Conservation (phyloP, 1,140 invertebrate genomes). For the Neodiprion virginianus region DNA sequence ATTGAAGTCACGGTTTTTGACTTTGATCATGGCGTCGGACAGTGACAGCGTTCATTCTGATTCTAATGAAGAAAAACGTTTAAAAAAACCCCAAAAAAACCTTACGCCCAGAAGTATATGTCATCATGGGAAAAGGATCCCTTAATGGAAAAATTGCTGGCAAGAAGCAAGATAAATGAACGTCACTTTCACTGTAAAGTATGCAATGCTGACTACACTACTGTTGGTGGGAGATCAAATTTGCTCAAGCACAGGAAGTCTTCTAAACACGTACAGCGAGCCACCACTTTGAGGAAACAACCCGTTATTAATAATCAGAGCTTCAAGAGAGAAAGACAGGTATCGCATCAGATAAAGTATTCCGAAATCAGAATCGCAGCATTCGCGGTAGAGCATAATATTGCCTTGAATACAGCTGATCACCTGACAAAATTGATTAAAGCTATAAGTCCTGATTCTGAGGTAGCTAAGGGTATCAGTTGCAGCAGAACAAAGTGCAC, state of each 20-base stretch:
- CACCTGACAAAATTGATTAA: constrained; percentile 24
- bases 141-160: not conserved
- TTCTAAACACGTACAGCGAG: not conserved
- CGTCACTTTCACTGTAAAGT: not conserved
- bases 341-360: constrained; percentile 9
- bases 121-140: not conserved
- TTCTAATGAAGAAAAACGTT: no score
- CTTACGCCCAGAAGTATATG: not conserved
- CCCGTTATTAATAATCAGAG: not conserved
- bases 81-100: not conserved
- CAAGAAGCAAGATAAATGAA: not conserved
- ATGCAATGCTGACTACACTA: not conserved
- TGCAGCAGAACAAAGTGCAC: constrained; percentile 29
- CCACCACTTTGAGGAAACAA: not conserved
- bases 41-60: not conserved
- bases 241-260: not conserved
- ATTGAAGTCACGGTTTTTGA: not conserved
- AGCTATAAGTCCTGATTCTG: constrained; percentile 29
- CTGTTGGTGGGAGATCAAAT: not conserved
- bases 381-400: constrained; percentile 29
- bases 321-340: not conserved
- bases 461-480: constrained; percentile 27
- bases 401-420: constrained; percentile 23
- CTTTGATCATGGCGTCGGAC: not conserved
- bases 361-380: constrained; percentile 28